Conservation (phyloP, 2,888 invertebrate genomes). For the Eristalinus sepulchralis region DNA sequence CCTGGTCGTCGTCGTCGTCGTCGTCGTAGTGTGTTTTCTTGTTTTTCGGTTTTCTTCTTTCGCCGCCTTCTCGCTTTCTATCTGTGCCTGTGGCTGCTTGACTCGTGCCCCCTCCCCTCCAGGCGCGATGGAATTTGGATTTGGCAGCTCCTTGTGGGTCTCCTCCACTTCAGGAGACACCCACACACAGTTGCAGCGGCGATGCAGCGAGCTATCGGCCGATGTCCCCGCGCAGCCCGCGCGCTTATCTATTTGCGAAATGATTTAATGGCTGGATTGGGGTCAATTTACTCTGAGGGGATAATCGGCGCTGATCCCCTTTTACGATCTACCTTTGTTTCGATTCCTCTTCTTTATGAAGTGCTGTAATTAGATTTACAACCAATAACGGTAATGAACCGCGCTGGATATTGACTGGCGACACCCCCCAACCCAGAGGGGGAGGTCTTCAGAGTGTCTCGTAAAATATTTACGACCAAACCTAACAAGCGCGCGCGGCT, state of each 20-base stretch:
- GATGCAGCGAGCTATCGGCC: slow-evolving; percentile 11
- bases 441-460: background rate
- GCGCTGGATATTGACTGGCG: background rate
- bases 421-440: background rate
- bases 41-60: background rate
- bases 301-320: slow-evolving; percentile 49
- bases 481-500: background rate
- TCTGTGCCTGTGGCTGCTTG: background rate
- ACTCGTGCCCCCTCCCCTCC: background rate
- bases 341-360: slow-evolving; percentile 30
- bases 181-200: background rate
- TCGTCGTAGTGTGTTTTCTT: slow-evolving; percentile 27
- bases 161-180: slow-evolving; percentile 10
- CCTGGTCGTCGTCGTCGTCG: no score
- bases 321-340: background rate
- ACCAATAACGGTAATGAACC: slow-evolving; percentile 36
- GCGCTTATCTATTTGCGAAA: slow-evolving; percentile 32
- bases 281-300: slow-evolving; percentile 47
- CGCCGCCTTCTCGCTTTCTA: background rate
- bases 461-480: slow-evolving; percentile 34
- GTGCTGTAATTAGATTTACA: slow-evolving; percentile 11
- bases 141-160: slow-evolving; percentile 41
- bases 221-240: background rate
- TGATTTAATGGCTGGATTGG: slow-evolving; percentile 47
- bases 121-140: slow-evolving; percentile 47